phyloP scores from a whole-genome alignment of 2,113 vertebrate species.

The Crocuta crocuta region DNA sequence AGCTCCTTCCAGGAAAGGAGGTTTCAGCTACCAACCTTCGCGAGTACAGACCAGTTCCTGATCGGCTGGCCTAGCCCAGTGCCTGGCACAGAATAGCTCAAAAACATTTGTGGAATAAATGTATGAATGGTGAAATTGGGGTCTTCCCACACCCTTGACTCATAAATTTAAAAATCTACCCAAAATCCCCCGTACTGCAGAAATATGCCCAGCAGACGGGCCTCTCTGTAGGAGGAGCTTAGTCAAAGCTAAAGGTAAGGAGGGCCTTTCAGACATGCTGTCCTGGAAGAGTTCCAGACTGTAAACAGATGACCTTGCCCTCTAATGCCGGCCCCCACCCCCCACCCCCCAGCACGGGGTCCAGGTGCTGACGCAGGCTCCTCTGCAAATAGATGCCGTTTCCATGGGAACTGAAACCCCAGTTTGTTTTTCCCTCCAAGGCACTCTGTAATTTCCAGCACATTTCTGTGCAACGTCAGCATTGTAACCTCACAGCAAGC shows the following conservation, averaged over 20 bases:
- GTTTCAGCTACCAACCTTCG: no score
- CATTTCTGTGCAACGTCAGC: background rate
- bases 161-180: constrained; percentile 14
- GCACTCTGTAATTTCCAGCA: constrained; percentile 69
- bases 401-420: constrained; percentile 76
- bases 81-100: background rate
- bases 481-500: background rate
- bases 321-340: background rate
- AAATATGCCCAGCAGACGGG: background rate
- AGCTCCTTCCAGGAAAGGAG: background rate
- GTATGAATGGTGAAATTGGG: background rate
- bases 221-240: background rate
- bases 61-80: background rate
- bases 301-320: background rate
- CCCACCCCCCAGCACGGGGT: background rate
- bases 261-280: background rate
- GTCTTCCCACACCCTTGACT: constrained; percentile 42
- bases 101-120: background rate
- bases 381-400: constrained; percentile 61
- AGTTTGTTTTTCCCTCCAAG: constrained; percentile 52
- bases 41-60: background rate
- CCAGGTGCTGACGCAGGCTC: constrained; percentile 4
- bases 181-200: background rate
- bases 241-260: background rate
- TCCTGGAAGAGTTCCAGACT: background rate